These are phyloP conservation scores for Electrona antarctica DNA, from an alignment of 2,113 vertebrate genomes.

Conservation along the genomic window DNA sequence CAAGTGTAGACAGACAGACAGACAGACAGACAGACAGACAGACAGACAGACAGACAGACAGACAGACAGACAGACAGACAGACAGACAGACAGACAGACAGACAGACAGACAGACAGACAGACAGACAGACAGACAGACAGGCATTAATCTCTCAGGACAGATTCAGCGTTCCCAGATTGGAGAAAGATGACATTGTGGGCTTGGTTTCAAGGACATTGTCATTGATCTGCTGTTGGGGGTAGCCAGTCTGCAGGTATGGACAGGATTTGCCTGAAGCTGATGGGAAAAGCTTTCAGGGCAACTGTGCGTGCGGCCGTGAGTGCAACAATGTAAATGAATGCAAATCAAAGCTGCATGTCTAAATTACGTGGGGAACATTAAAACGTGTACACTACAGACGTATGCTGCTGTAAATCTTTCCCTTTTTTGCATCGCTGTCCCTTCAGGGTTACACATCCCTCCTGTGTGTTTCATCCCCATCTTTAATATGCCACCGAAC, in stretches of 20 bases:
- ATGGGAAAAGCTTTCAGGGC: slow-evolving; percentile 8
- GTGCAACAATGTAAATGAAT: too few species aligned
- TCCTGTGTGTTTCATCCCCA: slow-evolving; percentile 54
- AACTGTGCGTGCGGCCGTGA: slow-evolving; percentile 23
- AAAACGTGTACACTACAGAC: slow-evolving; percentile 36
- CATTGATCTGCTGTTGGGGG: slow-evolving; percentile 55
- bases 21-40: too few species aligned
- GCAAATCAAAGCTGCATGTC: slow-evolving; percentile 7
- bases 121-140: too few species aligned
- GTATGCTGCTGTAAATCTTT: slow-evolving; percentile 25
- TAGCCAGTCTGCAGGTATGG: slow-evolving; percentile 48
- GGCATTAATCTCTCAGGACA: too few species aligned
- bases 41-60: too few species aligned
- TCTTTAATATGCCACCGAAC: slow-evolving; percentile 53
- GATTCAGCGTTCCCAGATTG: too few species aligned
- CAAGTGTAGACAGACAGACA: background rate
- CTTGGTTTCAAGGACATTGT: slow-evolving; percentile 55
- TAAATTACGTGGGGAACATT: slow-evolving; percentile 46
- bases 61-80: too few species aligned
- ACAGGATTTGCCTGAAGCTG: slow-evolving; percentile 48
- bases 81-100: too few species aligned
- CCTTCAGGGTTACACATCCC: slow-evolving; percentile 44
- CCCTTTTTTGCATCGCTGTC: slow-evolving; percentile 50
- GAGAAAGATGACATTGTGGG: slow-evolving; percentile 54
- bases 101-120: background rate